These are phyloP conservation scores for Gorsachius goisagi DNA, from an alignment of 2,113 vertebrate species.

Conservation along the genomic window DNA sequence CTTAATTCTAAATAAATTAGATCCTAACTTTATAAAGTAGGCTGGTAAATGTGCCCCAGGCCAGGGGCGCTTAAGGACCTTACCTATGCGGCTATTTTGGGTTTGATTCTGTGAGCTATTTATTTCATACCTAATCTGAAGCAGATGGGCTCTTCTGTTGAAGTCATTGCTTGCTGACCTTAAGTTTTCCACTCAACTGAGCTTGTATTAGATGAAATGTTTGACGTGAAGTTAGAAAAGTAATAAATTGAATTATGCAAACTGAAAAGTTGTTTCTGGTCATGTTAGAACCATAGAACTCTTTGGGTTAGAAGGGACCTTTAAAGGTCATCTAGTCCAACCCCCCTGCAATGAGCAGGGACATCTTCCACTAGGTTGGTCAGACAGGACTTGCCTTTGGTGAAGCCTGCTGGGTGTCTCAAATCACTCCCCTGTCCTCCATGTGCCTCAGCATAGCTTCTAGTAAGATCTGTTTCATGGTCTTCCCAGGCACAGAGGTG, in stretches of 20 bases:
- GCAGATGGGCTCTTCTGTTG: not conserved
- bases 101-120: not conserved
- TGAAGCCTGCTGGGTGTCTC: no score
- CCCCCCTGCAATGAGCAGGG: not conserved
- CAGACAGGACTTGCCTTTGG: no score
- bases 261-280: not conserved
- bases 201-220: not conserved
- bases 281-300: not conserved
- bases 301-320: not conserved
- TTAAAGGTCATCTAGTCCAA: not conserved
- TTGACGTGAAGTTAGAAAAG: not conserved
- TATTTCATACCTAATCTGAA: conserved; percentile 13
- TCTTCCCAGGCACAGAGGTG: no score
- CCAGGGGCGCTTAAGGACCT: not conserved
- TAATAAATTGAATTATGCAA: not conserved
- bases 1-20: conserved; percentile 1
- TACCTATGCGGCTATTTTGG: not conserved
- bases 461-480: no score
- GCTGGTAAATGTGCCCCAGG: not conserved
- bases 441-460: no score
- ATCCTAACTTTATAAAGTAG: not conserved
- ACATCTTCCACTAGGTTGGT: not conserved
- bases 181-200: not conserved
- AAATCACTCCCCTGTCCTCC: no score
- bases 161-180: conserved; percentile 8